Percentiles rank a stretch among this genome's conserved stretches.
Conservation (phyloP, 2,113 vertebrate genomes). For the Macaca nemestrina region DNA sequence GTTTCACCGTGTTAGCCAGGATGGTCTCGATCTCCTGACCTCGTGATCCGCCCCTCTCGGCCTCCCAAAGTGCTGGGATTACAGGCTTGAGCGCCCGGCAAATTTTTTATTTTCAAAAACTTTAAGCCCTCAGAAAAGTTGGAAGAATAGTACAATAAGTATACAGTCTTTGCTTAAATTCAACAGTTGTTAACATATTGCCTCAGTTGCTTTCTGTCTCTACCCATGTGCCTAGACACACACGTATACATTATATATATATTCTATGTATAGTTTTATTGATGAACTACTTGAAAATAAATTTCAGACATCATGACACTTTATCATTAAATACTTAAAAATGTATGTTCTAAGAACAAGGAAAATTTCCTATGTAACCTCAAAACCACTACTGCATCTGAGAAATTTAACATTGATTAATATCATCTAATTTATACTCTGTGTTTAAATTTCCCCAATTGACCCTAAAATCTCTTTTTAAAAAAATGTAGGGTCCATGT, state of each 20-base stretch:
- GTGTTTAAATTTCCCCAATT: neutral
- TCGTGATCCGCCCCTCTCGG: too few species aligned
- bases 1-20: too few species aligned
- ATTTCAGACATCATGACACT: neutral
- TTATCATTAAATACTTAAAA: neutral
- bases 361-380: neutral
- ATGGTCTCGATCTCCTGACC: too few species aligned
- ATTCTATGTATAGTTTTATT: neutral
- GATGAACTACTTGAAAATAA: conserved; percentile 19
- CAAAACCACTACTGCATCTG: neutral
- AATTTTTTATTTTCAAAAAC: conserved; percentile 3
- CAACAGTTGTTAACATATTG: neutral
- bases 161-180: neutral
- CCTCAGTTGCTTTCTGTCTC: neutral
- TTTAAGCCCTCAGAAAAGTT: neutral
- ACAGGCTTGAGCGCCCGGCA: neutral
- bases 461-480: neutral
- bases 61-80: too few species aligned
- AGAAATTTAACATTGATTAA: neutral
- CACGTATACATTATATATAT: neutral
- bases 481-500: neutral
- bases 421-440: neutral
- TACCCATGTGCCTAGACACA: neutral
- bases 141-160: neutral
- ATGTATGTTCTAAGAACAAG: neutral